These are phyloP conservation scores for Ceratina australensis DNA, from an alignment of 1,140 invertebrate species.

Conservation along the genomic window DNA sequence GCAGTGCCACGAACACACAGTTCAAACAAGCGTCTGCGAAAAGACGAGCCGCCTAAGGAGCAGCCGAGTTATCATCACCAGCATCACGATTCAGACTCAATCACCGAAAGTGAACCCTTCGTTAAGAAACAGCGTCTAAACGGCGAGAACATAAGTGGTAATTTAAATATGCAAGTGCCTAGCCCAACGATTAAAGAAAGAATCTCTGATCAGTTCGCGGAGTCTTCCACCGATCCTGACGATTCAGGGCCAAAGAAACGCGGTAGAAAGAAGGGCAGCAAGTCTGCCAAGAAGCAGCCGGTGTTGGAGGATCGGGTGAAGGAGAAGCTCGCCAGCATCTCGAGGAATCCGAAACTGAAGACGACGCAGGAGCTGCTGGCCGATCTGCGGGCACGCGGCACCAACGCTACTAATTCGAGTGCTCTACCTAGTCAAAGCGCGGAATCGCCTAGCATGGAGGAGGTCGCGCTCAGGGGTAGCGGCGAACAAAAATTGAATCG, in stretches of 20 bases:
- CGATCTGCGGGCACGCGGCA: slow-evolving; percentile 85
- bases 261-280: slow-evolving; percentile 86
- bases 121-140: slow-evolving; percentile 75
- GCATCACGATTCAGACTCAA: slow-evolving; percentile 28
- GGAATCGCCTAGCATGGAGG: slow-evolving; percentile 72
- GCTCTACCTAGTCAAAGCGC: slow-evolving; percentile 76
- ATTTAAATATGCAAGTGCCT: slow-evolving; percentile 78
- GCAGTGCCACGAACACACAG: slow-evolving; percentile 82
- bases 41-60: slow-evolving; percentile 75
- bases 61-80: slow-evolving; percentile 30
- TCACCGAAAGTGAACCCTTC: slow-evolving; percentile 59
- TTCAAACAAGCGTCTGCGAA: slow-evolving; percentile 83
- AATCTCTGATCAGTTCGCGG: slow-evolving; percentile 58
- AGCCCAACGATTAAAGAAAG: slow-evolving; percentile 68
- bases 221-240: slow-evolving; percentile 63
- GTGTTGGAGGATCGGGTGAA: slow-evolving; percentile 82
- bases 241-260: slow-evolving; percentile 81
- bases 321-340: slow-evolving; percentile 83
- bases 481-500: slow-evolving; percentile 80
- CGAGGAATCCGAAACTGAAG: slow-evolving; percentile 87
- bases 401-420: slow-evolving; percentile 68
- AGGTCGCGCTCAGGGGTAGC: slow-evolving; percentile 67
- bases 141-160: slow-evolving; percentile 72
- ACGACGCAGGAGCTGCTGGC: slow-evolving; percentile 91
- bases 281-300: slow-evolving; percentile 80